Percentiles rank a stretch among this genome's conserved stretches.
Conservation (phyloP, 2,113 vertebrate species). For the Peucedramus taeniatus region DNA sequence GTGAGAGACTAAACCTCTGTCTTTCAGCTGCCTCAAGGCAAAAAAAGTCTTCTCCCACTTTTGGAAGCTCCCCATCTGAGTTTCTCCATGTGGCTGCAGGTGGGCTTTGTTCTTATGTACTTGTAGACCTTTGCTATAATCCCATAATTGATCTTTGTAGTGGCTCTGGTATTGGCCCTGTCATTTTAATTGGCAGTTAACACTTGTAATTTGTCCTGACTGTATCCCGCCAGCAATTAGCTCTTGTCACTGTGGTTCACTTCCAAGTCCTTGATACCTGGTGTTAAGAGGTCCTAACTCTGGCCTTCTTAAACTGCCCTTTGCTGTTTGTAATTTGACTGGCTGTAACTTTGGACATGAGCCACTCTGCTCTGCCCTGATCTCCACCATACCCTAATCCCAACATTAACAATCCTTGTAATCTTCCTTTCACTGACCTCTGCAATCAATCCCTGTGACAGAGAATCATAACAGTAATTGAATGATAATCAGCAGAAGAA, state of each 20-base stretch:
- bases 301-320: background rate
- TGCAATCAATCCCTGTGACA: background rate
- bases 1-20: background rate
- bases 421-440: slow-evolving; percentile 31
- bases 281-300: slow-evolving; percentile 19
- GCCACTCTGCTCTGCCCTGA: background rate
- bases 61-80: background rate
- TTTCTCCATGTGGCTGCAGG: background rate
- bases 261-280: slow-evolving; percentile 9
- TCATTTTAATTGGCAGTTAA: slow-evolving; percentile 59
- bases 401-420: background rate
- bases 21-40: background rate
- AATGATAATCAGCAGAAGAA: background rate
- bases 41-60: background rate
- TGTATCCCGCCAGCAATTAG: slow-evolving; percentile 13
- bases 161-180: slow-evolving; percentile 6
- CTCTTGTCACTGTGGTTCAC: background rate
- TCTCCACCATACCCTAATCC: background rate
- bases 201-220: slow-evolving; percentile 36
- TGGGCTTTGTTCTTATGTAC: slow-evolving; percentile 14
- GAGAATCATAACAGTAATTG: slow-evolving; percentile 12
- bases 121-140: slow-evolving; percentile 7
- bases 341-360: background rate
- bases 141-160: slow-evolving; percentile 29
- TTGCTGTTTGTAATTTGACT: background rate